Percentiles rank a stretch among this genome's conserved stretches.
These are phyloP conservation scores for Plecotus auritus DNA, from an alignment of 2,113 vertebrate genomes.

Conservation along the genomic window DNA sequence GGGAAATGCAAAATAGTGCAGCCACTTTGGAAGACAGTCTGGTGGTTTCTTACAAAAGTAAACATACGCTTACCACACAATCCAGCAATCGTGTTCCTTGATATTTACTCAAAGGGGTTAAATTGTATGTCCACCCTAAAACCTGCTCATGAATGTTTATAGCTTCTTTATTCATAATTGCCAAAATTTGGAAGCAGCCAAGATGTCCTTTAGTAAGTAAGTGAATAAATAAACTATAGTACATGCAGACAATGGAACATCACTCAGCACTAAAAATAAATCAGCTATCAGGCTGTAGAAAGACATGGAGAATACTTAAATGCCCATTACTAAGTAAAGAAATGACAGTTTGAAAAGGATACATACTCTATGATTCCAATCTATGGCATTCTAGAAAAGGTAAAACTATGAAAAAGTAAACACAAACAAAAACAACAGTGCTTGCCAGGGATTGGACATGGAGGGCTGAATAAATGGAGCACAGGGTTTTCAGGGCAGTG, in stretches of 20 bases:
- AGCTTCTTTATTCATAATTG: neutral
- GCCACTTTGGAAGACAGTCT: neutral
- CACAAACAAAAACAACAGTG: neutral
- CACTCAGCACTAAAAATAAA: neutral
- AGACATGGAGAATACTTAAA: neutral
- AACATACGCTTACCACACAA: neutral
- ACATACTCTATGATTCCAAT: neutral
- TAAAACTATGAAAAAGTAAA: neutral
- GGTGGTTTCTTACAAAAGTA: neutral
- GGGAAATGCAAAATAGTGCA: neutral
- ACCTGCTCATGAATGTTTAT: neutral
- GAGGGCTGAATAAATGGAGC: neutral
- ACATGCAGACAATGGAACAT: neutral
- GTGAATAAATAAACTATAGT: neutral
- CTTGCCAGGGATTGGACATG: neutral
- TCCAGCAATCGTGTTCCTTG: neutral
- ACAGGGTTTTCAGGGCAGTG: neutral
- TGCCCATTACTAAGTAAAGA: neutral
- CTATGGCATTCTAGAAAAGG: neutral
- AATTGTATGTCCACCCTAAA: neutral
- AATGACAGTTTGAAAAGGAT: neutral
- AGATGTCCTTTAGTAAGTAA: neutral
- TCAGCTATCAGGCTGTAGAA: neutral
- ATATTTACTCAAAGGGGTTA: neutral
- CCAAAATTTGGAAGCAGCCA: neutral